These are phyloP conservation scores for Rhinogobius similis DNA, from an alignment of 2,113 vertebrate genomes.

Conservation along the genomic window DNA sequence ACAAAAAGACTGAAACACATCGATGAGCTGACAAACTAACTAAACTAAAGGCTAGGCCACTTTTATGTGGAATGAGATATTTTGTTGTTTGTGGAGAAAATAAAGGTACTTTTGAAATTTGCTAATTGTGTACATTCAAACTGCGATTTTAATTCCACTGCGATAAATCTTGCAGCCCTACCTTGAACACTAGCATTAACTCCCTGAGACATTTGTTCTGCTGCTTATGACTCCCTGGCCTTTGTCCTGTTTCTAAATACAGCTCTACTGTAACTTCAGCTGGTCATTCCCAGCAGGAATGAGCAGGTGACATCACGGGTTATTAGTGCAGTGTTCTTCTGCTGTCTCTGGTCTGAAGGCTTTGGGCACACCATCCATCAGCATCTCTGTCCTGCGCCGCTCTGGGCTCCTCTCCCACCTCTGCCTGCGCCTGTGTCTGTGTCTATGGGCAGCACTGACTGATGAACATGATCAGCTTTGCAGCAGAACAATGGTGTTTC, in stretches of 20 bases:
- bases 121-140: too few relatives aligned
- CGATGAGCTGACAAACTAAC: too few relatives aligned
- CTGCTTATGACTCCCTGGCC: not conserved
- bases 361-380: slow-evolving; percentile 71
- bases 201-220: not conserved
- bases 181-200: not conserved
- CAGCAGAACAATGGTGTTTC: slow-evolving; percentile 67
- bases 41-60: too few relatives aligned
- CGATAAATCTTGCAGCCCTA: too few relatives aligned
- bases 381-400: slow-evolving; percentile 60
- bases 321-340: slow-evolving; percentile 2
- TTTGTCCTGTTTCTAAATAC: not conserved
- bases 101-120: too few relatives aligned
- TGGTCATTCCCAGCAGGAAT: slow-evolving; percentile 7
- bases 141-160: too few relatives aligned
- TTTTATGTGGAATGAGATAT: too few relatives aligned
- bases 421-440: not conserved
- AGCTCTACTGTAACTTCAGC: not conserved
- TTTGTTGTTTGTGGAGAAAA: too few relatives aligned
- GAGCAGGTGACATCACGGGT: not conserved
- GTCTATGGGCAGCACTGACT: slow-evolving; percentile 44
- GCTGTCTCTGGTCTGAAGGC: slow-evolving; percentile 51
- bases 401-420: slow-evolving; percentile 65
- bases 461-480: slow-evolving; percentile 68
- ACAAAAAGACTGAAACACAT: too few relatives aligned